Conservation (phyloP, 2,113 vertebrate genomes). For the Hiodon alosoides region DNA sequence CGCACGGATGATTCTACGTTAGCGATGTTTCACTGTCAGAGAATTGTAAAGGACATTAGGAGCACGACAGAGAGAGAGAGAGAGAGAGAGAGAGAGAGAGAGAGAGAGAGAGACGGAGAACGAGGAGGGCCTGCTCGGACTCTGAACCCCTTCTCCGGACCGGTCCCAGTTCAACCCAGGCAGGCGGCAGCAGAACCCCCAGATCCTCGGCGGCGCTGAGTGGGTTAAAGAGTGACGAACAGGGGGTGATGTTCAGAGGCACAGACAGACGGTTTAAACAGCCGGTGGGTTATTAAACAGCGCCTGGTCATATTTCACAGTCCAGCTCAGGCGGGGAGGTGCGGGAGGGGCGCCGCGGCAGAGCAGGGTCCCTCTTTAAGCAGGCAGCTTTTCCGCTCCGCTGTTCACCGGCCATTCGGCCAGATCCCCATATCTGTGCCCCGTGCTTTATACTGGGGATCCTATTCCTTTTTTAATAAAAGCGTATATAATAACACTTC, state of each 20-base stretch:
- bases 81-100: background rate
- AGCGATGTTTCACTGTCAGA: background rate
- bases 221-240: background rate
- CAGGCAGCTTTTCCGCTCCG: no score
- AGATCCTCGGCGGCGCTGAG: no score
- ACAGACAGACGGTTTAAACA: constrained; percentile 13
- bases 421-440: no score
- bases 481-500: no score
- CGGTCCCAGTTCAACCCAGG: background rate
- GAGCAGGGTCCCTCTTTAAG: no score
- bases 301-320: constrained; percentile 11
- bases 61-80: background rate
- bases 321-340: background rate
- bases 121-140: constrained; percentile 2
- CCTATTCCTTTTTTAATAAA: no score
- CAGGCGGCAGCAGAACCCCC: no score
- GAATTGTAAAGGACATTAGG: background rate
- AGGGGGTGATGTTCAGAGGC: background rate
- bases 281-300: constrained; percentile 10
- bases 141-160: background rate
- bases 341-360: background rate
- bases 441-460: no score
- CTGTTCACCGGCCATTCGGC: no score
- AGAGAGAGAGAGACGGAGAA: constrained; percentile 20
- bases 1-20: background rate